Conservation (phyloP, 2,888 invertebrate species). For the Lasioglossum lativentre region DNA sequence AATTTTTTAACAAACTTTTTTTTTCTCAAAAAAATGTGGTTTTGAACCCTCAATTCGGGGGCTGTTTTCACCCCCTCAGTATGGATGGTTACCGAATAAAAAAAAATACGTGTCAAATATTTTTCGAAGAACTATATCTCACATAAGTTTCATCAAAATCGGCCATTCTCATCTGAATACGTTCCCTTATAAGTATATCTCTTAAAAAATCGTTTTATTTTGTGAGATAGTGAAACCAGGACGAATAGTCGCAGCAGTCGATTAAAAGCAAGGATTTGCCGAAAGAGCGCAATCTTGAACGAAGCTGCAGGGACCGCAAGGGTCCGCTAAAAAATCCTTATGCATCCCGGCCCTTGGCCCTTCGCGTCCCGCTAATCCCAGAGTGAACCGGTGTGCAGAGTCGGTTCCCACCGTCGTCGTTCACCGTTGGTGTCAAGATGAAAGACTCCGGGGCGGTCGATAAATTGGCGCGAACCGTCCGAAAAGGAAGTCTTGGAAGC, state of each 20-base stretch:
- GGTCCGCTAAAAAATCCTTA: background rate
- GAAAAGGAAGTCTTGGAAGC: constrained; percentile 69
- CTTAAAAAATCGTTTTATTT: too few species aligned
- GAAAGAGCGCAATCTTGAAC: too few species aligned
- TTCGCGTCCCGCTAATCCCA: background rate
- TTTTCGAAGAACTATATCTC: too few species aligned
- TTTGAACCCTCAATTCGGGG: too few species aligned
- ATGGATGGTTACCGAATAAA: too few species aligned
- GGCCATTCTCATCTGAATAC: too few species aligned
- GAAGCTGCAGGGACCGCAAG: background rate
- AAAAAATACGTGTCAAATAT: too few species aligned
- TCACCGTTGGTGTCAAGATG: constrained; percentile 37
- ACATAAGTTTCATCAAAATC: too few species aligned
- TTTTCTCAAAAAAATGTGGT: too few species aligned
- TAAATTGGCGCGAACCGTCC: constrained; percentile 48
- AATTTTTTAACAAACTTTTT: too few species aligned
- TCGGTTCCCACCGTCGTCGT: constrained; percentile 43
- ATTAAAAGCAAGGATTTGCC: background rate
- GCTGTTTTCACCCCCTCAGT: too few species aligned
- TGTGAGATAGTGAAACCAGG: background rate
- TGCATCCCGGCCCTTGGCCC: background rate
- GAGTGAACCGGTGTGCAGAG: background rate
- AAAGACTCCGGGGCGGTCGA: constrained; percentile 29
- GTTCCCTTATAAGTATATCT: too few species aligned
- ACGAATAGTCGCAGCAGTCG: background rate